Conservation (phyloP, 1,140 invertebrate genomes). For the Archegozetes longisetosus region DNA sequence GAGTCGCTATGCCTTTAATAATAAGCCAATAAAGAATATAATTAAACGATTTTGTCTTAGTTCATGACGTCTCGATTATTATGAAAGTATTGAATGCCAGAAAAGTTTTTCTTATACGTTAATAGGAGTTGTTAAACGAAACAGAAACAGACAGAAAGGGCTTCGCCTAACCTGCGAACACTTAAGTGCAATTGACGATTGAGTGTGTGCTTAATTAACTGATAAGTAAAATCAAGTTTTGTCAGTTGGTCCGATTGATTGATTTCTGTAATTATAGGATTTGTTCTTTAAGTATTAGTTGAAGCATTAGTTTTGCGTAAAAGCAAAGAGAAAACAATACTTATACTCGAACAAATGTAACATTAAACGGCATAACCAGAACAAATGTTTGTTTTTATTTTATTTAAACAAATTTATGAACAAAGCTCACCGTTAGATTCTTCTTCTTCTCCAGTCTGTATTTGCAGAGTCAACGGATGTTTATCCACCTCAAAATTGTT, state of each 20-base stretch:
- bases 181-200: constrained; percentile 15
- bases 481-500: constrained; percentile 19
- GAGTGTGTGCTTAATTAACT: constrained; percentile 18
- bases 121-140: neutral
- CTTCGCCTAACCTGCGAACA: constrained; percentile 5
- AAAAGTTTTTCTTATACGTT: neutral
- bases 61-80: too few relatives aligned
- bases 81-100: too few relatives aligned
- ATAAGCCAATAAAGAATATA: too few relatives aligned
- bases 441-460: neutral
- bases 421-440: neutral
- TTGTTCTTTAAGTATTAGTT: neutral
- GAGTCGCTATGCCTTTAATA: constrained; percentile 6
- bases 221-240: constrained; percentile 20
- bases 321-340: neutral
- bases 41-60: too few relatives aligned
- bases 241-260: constrained; percentile 3
- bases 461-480: constrained; percentile 15
- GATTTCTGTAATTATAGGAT: neutral
- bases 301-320: neutral
- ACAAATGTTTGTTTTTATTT: neutral
- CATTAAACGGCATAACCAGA: too few relatives aligned
- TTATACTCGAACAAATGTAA: too few relatives aligned
- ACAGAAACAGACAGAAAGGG: neutral
- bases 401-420: neutral